Evolutionary conservation across 2,888 invertebrate species (phyloP).

Genomic region (Hesperia comma): DNA sequence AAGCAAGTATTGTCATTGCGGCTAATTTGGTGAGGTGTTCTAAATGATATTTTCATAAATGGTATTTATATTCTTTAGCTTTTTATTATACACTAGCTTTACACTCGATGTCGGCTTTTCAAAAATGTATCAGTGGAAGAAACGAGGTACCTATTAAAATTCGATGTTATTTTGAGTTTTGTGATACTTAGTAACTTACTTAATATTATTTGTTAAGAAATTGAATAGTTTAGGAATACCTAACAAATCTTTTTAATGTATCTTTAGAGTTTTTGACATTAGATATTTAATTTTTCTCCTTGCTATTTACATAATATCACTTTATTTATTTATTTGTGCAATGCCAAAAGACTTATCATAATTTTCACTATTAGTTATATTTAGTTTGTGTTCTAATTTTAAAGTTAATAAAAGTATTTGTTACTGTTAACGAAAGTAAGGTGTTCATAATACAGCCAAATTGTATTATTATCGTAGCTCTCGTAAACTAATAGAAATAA

Average conservation of each 20-base stretch:
- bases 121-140: slow-evolving; percentile 80
- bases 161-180: slow-evolving; percentile 73
- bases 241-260: slow-evolving; percentile 39
- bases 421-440: slow-evolving; percentile 63
- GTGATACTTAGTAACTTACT: slow-evolving; percentile 53
- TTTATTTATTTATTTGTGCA: slow-evolving; percentile 69
- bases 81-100: slow-evolving; percentile 76
- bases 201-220: slow-evolving; percentile 52
- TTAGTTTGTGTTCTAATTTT: slow-evolving; percentile 62
- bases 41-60: slow-evolving; percentile 73
- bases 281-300: slow-evolving; percentile 46
- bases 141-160: slow-evolving; percentile 79
- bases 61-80: slow-evolving; percentile 74
- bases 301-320: slow-evolving; percentile 59
- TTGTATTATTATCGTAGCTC: slow-evolving; percentile 63
- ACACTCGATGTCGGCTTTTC: slow-evolving; percentile 82
- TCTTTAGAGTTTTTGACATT: slow-evolving; percentile 40
- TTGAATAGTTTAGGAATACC: slow-evolving; percentile 42
- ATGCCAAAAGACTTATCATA: slow-evolving; percentile 57
- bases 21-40: slow-evolving; percentile 66
- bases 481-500: slow-evolving; percentile 79
- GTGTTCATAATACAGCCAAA: slow-evolving; percentile 54
- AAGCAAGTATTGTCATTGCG: slow-evolving; percentile 67
- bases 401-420: slow-evolving; percentile 56
- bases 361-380: slow-evolving; percentile 68